Conservation (phyloP, 2,113 vertebrate genomes). For the Microcebus tavaratra region DNA sequence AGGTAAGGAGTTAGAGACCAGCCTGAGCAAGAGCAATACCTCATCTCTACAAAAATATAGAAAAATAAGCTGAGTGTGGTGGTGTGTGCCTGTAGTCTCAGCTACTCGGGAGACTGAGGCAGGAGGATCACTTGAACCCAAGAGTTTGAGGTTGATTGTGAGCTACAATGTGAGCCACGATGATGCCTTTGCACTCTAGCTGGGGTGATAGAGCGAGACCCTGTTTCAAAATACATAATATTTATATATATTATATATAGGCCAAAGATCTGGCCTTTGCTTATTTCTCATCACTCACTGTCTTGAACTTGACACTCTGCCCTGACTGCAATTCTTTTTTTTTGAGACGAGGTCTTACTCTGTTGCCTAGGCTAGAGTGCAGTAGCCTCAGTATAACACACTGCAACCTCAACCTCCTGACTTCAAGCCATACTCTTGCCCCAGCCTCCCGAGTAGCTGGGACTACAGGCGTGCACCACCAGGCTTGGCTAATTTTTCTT, state of each 20-base stretch:
- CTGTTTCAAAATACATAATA: too few species aligned
- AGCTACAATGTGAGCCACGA: background rate
- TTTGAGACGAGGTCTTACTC: too few species aligned
- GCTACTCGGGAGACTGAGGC: background rate
- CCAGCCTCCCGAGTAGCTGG: too few species aligned
- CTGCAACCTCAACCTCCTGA: too few species aligned
- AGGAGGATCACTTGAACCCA: background rate
- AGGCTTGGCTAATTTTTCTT: too few species aligned
- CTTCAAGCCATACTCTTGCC: too few species aligned
- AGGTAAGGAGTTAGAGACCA: background rate
- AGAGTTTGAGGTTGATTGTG: background rate
- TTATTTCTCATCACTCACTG: background rate
- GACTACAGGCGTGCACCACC: too few species aligned
- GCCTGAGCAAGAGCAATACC: background rate
- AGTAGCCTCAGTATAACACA: too few species aligned
- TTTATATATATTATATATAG: too few species aligned
- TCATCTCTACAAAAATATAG: background rate
- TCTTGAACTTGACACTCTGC: background rate
- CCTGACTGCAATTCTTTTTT: background rate
- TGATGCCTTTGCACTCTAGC: background rate
- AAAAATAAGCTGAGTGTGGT: background rate
- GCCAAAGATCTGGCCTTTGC: background rate
- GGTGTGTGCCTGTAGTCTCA: background rate
- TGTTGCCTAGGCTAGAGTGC: too few species aligned
- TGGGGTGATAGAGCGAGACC: background rate